Percentiles rank a stretch among this genome's conserved stretches.
These are phyloP conservation scores for Holacanthus passer DNA, from an alignment of 2,113 vertebrate species.

Conservation along the genomic window DNA sequence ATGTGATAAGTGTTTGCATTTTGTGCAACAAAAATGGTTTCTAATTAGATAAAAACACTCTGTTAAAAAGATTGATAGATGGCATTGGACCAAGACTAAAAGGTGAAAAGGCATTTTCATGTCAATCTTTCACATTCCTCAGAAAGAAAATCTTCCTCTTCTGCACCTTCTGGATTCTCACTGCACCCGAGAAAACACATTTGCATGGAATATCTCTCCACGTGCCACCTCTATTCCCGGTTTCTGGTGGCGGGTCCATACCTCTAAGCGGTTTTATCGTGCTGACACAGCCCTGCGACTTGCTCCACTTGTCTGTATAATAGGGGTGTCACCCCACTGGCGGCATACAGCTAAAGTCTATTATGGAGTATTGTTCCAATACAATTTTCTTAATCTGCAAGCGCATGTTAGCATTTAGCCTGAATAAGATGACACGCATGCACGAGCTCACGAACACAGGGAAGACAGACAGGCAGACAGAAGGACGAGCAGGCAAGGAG, in stretches of 20 bases:
- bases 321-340: conserved; percentile 64
- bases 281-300: conserved; percentile 67
- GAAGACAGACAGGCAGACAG: neutral
- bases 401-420: conserved; percentile 54
- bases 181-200: conserved; percentile 34
- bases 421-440: conserved; percentile 34
- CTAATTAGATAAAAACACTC: neutral
- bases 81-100: neutral
- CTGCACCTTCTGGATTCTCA: neutral
- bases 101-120: conserved; percentile 4
- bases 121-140: neutral
- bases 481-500: too few relatives aligned
- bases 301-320: conserved; percentile 79
- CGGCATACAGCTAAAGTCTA: conserved; percentile 49
- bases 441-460: neutral
- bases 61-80: neutral
- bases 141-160: neutral
- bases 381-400: conserved; percentile 61
- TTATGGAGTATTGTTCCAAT: conserved; percentile 63
- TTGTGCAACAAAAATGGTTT: neutral
- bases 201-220: conserved; percentile 27
- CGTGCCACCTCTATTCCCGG: conserved; percentile 21
- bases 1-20: neutral
- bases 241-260: conserved; percentile 12
- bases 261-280: conserved; percentile 47